These are phyloP conservation scores for Machaerirhynchus nigripectus DNA, from an alignment of 2,113 vertebrate genomes.

Conservation along the genomic window DNA sequence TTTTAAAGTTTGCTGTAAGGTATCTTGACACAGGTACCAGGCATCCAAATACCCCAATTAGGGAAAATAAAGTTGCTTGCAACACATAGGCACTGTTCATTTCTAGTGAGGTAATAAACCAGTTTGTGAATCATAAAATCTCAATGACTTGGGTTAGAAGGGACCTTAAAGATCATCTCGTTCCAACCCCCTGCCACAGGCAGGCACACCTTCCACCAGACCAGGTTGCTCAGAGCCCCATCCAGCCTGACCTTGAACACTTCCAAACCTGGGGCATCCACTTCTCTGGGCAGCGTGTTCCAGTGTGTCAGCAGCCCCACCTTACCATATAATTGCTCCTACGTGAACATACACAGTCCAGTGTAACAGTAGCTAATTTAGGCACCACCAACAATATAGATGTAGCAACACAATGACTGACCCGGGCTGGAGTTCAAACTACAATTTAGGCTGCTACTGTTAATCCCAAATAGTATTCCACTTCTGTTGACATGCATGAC, in stretches of 20 bases:
- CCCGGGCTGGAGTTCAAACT: neutral
- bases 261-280: neutral
- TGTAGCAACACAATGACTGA: neutral
- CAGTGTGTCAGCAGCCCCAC: neutral
- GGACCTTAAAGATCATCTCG: neutral
- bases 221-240: neutral
- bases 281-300: neutral
- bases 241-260: neutral
- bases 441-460: neutral
- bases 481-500: neutral
- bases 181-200: neutral
- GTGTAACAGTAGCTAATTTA: neutral
- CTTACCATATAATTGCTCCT: neutral
- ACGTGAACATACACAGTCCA: neutral
- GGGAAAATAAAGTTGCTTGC: neutral
- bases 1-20: neutral
- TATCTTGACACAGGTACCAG: neutral
- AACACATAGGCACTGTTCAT: neutral
- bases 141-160: neutral
- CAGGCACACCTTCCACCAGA: neutral
- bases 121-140: neutral
- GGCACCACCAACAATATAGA: neutral
- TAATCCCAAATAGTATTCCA: neutral
- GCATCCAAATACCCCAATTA: neutral
- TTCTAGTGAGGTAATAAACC: neutral